Conservation (phyloP, 2,888 invertebrate genomes). For the Calameuta filiformis region DNA sequence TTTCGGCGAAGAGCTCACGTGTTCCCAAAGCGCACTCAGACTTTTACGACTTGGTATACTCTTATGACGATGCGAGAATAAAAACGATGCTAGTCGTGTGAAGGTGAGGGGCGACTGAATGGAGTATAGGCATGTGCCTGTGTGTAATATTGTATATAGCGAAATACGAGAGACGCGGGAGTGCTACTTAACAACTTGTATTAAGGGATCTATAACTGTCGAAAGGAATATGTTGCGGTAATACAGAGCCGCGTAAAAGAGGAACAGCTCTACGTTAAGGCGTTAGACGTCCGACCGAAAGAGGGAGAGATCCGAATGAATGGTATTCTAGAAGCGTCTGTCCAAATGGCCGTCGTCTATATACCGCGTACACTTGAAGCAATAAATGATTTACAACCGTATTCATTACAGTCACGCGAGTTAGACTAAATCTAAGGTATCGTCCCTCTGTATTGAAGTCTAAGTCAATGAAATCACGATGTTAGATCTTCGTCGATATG, state of each 20-base stretch:
- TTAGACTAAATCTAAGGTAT: neutral
- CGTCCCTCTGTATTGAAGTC: neutral
- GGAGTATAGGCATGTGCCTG: neutral
- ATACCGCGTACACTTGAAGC: slow-evolving; percentile 24
- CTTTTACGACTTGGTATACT: neutral
- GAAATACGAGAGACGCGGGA: neutral
- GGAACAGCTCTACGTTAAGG: slow-evolving; percentile 9
- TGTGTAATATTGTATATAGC: neutral
- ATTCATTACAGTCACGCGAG: neutral
- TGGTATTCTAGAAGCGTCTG: slow-evolving; percentile 55
- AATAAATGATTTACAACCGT: slow-evolving; percentile 36
- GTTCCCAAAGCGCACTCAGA: neutral
- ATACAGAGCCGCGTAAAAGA: neutral
- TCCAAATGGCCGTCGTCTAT: slow-evolving; percentile 48
- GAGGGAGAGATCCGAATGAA: slow-evolving; percentile 43
- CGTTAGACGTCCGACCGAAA: slow-evolving; percentile 1
- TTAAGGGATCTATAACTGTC: slow-evolving; percentile 2
- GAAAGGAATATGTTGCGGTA: slow-evolving; percentile 6
- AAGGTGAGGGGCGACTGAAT: neutral
- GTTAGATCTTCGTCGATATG: neutral
- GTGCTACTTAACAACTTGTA: neutral
- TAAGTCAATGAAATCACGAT: neutral
- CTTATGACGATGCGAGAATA: neutral
- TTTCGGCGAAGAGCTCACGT: neutral
- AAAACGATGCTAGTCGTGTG: neutral